Percentiles rank a stretch among this genome's conserved stretches.
phyloP scores from a whole-genome alignment of 2,797 vertebrate genomes.

The Scomberomorus guttatus region DNA sequence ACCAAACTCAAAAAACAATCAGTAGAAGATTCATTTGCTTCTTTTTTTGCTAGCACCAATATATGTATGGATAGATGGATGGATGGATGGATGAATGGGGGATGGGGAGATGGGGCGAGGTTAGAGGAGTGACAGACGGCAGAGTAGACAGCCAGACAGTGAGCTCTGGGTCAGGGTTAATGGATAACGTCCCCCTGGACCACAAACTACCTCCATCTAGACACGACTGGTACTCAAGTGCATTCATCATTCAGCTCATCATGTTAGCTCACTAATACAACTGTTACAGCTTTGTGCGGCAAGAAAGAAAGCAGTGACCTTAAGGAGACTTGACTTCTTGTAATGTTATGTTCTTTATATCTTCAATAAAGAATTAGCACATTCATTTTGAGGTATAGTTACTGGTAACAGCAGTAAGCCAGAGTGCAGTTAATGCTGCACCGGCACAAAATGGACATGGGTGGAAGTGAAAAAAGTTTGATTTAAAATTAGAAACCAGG shows the following conservation, averaged over 20 bases:
- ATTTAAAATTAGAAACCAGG: constrained; percentile 13
- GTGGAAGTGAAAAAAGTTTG: not conserved
- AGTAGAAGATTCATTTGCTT: not conserved
- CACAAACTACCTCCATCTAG: constrained; percentile 45
- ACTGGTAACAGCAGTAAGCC: not conserved
- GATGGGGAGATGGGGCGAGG: not conserved
- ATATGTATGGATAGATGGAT: constrained; percentile 17
- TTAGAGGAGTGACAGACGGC: constrained; percentile 34
- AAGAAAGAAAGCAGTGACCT: not conserved
- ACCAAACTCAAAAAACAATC: not conserved
- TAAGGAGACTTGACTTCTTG: not conserved
- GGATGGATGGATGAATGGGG: not conserved
- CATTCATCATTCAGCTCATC: constrained; percentile 29
- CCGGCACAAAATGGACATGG: not conserved
- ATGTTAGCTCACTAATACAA: not conserved
- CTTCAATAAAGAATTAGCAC: not conserved
- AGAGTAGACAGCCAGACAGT: constrained; percentile 60
- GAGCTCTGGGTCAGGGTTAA: constrained; percentile 71
- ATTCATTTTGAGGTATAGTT: constrained; percentile 4
- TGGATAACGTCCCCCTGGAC: constrained; percentile 62
- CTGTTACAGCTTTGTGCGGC: not conserved
- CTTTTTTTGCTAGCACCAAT: constrained; percentile 18
- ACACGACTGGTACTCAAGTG: constrained; percentile 33
- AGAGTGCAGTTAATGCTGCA: not conserved
- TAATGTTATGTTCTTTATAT: too few relatives aligned